These are phyloP conservation scores for Steinernema hermaphroditum DNA, from an alignment of 2,888 invertebrate genomes.

Conservation along the genomic window DNA sequence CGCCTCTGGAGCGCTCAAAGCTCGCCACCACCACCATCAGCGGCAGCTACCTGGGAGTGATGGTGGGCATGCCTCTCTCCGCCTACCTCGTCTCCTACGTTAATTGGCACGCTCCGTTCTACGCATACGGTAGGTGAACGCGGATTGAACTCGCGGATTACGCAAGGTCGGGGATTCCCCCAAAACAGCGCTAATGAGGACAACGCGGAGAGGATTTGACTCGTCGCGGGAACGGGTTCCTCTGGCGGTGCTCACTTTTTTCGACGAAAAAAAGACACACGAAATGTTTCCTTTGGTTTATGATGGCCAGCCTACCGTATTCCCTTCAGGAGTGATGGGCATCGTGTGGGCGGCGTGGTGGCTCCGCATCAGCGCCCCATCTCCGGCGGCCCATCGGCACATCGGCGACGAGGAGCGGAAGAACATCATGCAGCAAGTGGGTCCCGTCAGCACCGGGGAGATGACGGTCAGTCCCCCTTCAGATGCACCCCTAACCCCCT, in stretches of 20 bases:
- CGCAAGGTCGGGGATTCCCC: neutral
- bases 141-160: neutral
- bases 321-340: conserved; percentile 74
- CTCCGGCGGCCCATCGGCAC: conserved; percentile 86
- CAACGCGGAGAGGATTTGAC: neutral
- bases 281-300: too few species aligned
- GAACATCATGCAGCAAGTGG: conserved; percentile 77
- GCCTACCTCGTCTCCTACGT: conserved; percentile 74
- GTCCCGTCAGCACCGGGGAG: conserved; percentile 36
- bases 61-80: neutral
- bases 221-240: neutral
- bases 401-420: conserved; percentile 85
- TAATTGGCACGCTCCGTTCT: conserved; percentile 91
- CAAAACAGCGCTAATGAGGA: neutral
- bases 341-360: conserved; percentile 77
- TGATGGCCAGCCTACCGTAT: too few species aligned
- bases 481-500: neutral
- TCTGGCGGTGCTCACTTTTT: neutral
- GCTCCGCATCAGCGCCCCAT: conserved; percentile 89
- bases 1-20: conserved; percentile 90
- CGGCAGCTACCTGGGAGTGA: conserved; percentile 93
- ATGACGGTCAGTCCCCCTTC: neutral
- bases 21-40: conserved; percentile 95
- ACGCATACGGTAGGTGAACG: conserved; percentile 75
- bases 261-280: too few species aligned